Evolutionary conservation across 2,797 vertebrate genomes (phyloP).

Genomic region (Acrossocheilus fasciatus): DNA sequence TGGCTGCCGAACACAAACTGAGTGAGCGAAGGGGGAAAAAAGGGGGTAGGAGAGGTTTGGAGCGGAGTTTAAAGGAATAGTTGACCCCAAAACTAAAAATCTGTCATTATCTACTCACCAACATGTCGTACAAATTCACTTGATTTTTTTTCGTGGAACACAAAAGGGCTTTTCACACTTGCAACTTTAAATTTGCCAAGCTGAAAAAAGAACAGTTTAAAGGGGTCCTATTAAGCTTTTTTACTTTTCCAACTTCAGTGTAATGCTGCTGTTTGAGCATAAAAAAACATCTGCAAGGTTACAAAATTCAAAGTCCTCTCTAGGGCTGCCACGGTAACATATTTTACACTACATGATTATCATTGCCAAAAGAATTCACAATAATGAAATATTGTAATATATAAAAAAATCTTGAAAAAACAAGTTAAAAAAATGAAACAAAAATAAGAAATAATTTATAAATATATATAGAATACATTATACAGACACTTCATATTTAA

Average conservation of each 20-base stretch:
- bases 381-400: neutral
- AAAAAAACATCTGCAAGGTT: neutral
- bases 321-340: neutral
- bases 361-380: neutral
- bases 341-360: neutral
- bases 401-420: neutral
- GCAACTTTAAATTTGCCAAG: neutral
- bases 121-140: neutral
- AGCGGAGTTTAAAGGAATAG: conserved; percentile 34
- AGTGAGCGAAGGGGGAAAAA: neutral
- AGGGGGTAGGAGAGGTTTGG: neutral
- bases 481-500: too few species aligned
- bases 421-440: too few species aligned
- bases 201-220: neutral
- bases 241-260: neutral
- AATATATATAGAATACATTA: too few species aligned
- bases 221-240: neutral
- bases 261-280: neutral
- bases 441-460: too few species aligned
- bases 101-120: conserved; percentile 1
- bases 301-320: neutral
- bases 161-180: conserved; percentile 7
- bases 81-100: conserved; percentile 1
- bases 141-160: neutral
- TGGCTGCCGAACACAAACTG: conserved; percentile 34